Evolutionary conservation across 2,797 vertebrate species (phyloP), one percentile per base, ranked within the genome.

Genomic region (Xerus rutilus): DNA sequence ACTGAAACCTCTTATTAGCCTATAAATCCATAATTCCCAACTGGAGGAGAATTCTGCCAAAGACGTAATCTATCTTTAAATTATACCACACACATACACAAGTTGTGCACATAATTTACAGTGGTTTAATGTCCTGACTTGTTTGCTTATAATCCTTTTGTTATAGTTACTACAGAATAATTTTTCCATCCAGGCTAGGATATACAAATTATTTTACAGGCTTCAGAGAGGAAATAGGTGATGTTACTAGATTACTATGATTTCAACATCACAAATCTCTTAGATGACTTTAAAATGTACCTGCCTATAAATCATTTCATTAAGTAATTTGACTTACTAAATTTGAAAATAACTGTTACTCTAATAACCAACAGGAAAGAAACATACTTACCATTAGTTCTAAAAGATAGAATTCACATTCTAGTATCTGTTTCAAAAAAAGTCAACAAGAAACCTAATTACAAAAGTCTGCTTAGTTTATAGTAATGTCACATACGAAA

Each of bases 391-490:
- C 99, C 99, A 99, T 99, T 98, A 99, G 98, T 98, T 99, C 99
- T 98, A 99, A 98, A 96, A 99, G 99, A 98, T 99, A 99, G 99
- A 99, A 99, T 99, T 99, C 99, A 98, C 99, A 99, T 99, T 99
- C 99, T 98, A 99, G 98, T 98, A 99, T 99, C 99, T 99, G 98
- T 83, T 98, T 97, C 77, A 98, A 97, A 94, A 54, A 98, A 98
- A 95, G 72, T 96, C 70, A 97, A 95, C 59, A 91, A 59, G 20
- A 97, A 95, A 76, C 30, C 12, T 92, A 93, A 93, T 96, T 88
- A 95, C 62, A 70, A 59, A 57, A 89, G 8, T 83, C 47, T 83
- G 85, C 30, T 88, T 85, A 78, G 13, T 90, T 86, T 81, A 94
- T 1, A 90, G 39, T 64, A 62, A 95, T 76, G 72, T 78, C 35